Evolutionary conservation across 2,888 invertebrate species (phyloP).

Genomic region (Harpalus rufipes): DNA sequence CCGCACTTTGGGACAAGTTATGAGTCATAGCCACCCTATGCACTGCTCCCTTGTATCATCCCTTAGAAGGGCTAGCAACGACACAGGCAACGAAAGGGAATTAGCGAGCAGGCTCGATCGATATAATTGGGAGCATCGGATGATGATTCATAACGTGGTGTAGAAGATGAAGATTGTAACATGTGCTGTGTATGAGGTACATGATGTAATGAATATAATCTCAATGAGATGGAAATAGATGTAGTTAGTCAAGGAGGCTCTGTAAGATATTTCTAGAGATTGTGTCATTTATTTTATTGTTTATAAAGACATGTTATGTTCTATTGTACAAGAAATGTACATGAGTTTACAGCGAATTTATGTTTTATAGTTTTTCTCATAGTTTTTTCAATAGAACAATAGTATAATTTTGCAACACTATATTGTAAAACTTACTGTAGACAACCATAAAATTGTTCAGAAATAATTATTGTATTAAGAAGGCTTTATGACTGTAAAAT

Average conservation of each 20-base stretch:
- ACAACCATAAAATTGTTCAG: no score
- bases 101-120: background rate
- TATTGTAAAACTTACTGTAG: no score
- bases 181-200: background rate
- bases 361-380: no score
- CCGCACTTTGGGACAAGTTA: slow-evolving; percentile 45
- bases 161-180: background rate
- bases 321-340: no score
- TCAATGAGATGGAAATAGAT: background rate
- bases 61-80: slow-evolving; percentile 13
- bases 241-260: background rate
- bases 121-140: slow-evolving; percentile 9
- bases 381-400: no score
- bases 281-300: no score
- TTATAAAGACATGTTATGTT: no score
- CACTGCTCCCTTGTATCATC: slow-evolving; percentile 8
- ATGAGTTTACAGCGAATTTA: no score
- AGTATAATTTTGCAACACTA: no score
- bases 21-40: slow-evolving; percentile 45
- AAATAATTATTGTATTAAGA: no score
- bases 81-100: slow-evolving; percentile 4
- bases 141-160: background rate
- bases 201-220: background rate
- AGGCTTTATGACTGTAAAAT: no score
- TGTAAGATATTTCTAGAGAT: no score